Base-by-base conservation (phyloP, 1,140 invertebrate species). In the Tetramorium simillimum region DNA sequence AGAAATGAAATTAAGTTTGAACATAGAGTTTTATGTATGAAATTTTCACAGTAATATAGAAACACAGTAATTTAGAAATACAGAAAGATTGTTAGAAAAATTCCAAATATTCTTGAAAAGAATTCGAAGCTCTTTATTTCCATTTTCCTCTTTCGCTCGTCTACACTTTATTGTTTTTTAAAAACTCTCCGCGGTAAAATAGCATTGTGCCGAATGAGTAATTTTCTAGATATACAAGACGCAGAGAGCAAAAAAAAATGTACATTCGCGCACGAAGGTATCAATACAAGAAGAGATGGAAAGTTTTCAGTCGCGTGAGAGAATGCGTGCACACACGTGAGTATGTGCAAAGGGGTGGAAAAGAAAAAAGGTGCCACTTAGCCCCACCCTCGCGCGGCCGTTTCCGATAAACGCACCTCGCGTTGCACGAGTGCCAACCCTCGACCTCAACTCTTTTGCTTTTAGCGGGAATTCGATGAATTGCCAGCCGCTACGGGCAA, bases 381-480 rank as follows among this genome's bases (percentile, higher is more conserved):
- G 85, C 70, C 88, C 51, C 84, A 73, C 75, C 88, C 88, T 76
- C 24, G 56, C 24, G 56, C 49, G 63, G n/a, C 85, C 70, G 73
- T 84, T 87, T 65, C 63, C 82, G 77, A 49, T 70, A 81, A 90
- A 88, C 88, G 89, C 82, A 90, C 87, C 89, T 90, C 86, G 92
- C 91, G 88, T 92, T 88, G 76, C 87, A 85, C 91, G 75, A 86
- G 86, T 90, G 89, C 87, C 88, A 89, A 88, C 87, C 90, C 88
- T 92, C 89, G 85, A 91, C 80, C 88, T 91, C 90, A 92, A 92
- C 88, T 91, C 91, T 91, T 92, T 92, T 87, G 92, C 92, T 94
- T 93, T 94, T 93, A 92, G 89, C 88, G 88, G 43, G 90, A 91
- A 90, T 92, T 92, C 92, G 92, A 93, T 91, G 92, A 93, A 93